phyloP scores from a whole-genome alignment of 2,888 invertebrate genomes.

The Eledona agricola region DNA sequence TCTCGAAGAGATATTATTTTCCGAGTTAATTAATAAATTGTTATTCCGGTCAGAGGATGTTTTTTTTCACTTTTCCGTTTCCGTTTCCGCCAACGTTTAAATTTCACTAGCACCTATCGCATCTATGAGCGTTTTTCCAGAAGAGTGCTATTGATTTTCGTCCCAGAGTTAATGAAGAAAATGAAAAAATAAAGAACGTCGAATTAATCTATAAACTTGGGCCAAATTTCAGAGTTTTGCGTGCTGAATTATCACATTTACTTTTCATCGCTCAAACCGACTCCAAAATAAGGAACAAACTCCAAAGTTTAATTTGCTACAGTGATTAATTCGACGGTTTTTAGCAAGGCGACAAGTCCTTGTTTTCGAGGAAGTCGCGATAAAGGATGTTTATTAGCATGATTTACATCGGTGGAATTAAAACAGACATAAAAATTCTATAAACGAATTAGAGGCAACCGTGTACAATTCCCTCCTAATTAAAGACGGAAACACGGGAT shows the following conservation, averaged over 20 bases:
- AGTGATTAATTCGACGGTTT: constrained; percentile 32
- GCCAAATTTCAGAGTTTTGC: constrained; percentile 15
- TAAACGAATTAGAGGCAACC: no score
- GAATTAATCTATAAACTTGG: constrained; percentile 20
- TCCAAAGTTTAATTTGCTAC: constrained; percentile 26
- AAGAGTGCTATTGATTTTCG: neutral
- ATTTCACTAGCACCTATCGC: constrained; percentile 4
- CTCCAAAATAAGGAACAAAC: constrained; percentile 25
- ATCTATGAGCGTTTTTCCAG: constrained; percentile 6
- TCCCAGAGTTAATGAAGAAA: neutral
- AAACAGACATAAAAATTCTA: constrained; percentile 16
- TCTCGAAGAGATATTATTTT: constrained; percentile 46
- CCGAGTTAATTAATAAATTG: constrained; percentile 49
- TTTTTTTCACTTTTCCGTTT: constrained; percentile 29
- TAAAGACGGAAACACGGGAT: constrained; percentile 31
- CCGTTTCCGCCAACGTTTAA: constrained; percentile 12
- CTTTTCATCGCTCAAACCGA: constrained; percentile 25
- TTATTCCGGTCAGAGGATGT: constrained; percentile 46
- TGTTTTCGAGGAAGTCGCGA: constrained; percentile 26
- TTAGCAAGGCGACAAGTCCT: constrained; percentile 24
- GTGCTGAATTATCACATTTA: constrained; percentile 28
- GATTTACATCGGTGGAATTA: constrained; percentile 17
- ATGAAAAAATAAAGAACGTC: constrained; percentile 9
- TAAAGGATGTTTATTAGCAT: constrained; percentile 26
- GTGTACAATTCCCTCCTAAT: constrained; percentile 33